phyloP scores from a whole-genome alignment of 2,888 invertebrate genomes.

The Eutolmus rufibarbis region DNA sequence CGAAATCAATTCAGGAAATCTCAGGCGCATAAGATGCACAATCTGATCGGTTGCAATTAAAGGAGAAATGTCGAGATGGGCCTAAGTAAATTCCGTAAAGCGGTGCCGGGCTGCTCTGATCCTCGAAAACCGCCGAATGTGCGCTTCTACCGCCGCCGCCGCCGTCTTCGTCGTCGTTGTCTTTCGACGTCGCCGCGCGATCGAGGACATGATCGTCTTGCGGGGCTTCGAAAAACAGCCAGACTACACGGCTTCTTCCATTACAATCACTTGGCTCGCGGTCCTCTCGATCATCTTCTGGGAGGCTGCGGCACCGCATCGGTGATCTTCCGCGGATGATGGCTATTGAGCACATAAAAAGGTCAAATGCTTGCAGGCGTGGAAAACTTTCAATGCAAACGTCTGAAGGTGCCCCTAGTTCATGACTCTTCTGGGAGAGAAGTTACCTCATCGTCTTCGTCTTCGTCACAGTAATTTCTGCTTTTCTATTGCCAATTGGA shows the following conservation, averaged over 20 bases:
- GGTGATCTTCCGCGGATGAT: constrained; percentile 21
- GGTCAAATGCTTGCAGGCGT: constrained; percentile 42
- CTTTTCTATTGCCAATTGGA: constrained; percentile 43
- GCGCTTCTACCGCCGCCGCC: not conserved
- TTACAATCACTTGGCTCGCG: not conserved
- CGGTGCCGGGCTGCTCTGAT: not conserved
- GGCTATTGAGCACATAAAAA: constrained; percentile 33
- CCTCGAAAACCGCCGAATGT: not conserved
- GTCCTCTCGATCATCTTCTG: not conserved
- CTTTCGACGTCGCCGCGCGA: not conserved
- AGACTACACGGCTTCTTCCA: constrained; percentile 16
- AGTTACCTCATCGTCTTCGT: constrained; percentile 29
- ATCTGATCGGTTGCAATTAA: constrained; percentile 32
- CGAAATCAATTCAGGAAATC: constrained; percentile 43
- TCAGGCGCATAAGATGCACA: not conserved
- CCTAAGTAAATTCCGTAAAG: not conserved
- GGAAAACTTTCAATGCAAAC: constrained; percentile 36
- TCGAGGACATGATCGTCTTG: not conserved
- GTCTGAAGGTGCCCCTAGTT: constrained; percentile 31
- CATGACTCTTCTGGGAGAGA: constrained; percentile 32
- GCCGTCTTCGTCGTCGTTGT: not conserved
- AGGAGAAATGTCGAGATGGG: not conserved
- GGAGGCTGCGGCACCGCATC: not conserved
- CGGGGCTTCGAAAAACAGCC: not conserved
- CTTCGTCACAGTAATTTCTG: constrained; percentile 18